These are phyloP conservation scores for Gallinago paraguaiae DNA, from an alignment of 2,113 vertebrate genomes.

Conservation along the genomic window DNA sequence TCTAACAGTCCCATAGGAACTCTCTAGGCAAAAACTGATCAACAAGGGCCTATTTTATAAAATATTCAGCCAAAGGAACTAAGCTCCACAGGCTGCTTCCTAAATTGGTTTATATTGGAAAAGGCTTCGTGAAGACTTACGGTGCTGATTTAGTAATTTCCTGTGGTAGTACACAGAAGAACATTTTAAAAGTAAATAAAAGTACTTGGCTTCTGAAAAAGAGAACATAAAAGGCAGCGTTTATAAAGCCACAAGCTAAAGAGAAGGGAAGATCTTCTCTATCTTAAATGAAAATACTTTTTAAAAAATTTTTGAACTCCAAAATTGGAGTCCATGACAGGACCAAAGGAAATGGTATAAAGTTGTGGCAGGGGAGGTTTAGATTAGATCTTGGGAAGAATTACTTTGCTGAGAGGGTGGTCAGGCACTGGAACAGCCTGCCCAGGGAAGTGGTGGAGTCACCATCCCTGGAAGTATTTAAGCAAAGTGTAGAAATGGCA, in stretches of 20 bases:
- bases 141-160: background rate
- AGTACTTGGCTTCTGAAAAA: background rate
- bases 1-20: background rate
- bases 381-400: too few species aligned
- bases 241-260: background rate
- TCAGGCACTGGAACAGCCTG: too few species aligned
- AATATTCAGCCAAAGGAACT: constrained; percentile 2
- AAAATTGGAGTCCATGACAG: background rate
- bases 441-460: too few species aligned
- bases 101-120: background rate
- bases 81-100: background rate
- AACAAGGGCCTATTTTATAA: background rate
- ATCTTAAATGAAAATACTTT: background rate
- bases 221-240: background rate
- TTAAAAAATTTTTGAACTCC: fast-evolving
- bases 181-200: background rate
- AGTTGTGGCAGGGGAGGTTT: too few species aligned
- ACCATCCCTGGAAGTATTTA: too few species aligned
- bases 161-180: background rate
- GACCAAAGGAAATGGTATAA: too few species aligned
- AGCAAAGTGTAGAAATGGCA: too few species aligned
- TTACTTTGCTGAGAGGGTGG: too few species aligned
- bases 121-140: background rate
- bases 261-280: background rate
- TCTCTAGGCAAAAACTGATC: background rate